Evolutionary conservation across 2,888 invertebrate species (phyloP).

Genomic region (Elysia crispata): DNA sequence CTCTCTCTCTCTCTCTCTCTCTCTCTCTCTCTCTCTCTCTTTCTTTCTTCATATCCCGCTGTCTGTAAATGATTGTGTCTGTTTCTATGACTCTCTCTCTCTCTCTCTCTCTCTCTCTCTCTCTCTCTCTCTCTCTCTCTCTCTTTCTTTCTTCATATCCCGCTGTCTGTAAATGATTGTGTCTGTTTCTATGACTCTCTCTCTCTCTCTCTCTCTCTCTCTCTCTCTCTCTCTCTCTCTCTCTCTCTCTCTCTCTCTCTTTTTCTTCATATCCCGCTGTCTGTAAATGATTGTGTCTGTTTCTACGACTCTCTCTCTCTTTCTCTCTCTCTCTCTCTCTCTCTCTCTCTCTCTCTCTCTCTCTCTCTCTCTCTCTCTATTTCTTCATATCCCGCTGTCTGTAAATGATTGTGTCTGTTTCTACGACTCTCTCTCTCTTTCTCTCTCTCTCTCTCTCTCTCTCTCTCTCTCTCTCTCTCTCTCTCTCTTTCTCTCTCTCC

Average conservation of each 20-base stretch:
- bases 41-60: background rate
- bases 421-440: too few species aligned
- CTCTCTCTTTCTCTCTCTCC: background rate
- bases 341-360: background rate
- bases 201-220: too few species aligned
- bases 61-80: background rate
- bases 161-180: too few species aligned
- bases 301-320: background rate
- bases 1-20: background rate
- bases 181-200: too few species aligned
- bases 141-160: background rate
- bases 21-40: background rate
- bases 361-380: background rate
- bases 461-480: background rate
- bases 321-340: background rate
- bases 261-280: too few species aligned
- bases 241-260: too few species aligned
- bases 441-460: too few species aligned
- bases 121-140: background rate
- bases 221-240: too few species aligned
- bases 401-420: background rate
- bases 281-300: background rate
- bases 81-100: background rate
- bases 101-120: background rate
- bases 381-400: slow-evolving; percentile 4